Evolutionary conservation across 2,888 invertebrate species (phyloP).

Genomic region (Vannuccia rotundouncinata): DNA sequence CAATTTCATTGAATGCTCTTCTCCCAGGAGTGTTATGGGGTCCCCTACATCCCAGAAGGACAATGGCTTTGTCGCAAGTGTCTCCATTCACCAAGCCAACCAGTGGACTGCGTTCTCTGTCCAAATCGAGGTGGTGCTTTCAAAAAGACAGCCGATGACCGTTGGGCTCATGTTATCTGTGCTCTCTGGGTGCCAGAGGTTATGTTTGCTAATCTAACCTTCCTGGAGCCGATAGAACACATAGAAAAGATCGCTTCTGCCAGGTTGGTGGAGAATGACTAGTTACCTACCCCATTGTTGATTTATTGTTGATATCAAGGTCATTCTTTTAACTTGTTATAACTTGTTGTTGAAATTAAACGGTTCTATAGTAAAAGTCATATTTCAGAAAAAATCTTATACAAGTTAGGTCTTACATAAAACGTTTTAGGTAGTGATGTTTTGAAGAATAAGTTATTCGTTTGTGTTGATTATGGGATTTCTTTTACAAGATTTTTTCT

Average conservation of each 20-base stretch:
- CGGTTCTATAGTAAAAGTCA: no score
- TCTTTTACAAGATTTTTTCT: no score
- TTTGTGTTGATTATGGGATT: no score
- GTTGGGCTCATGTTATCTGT: slow-evolving; percentile 98
- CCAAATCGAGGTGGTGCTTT: slow-evolving; percentile 96
- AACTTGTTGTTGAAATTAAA: no score
- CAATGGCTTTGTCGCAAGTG: slow-evolving; percentile 95
- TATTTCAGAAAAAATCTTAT: no score
- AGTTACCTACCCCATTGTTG: background rate
- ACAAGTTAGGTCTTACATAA: no score
- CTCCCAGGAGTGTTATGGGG: slow-evolving; percentile 80
- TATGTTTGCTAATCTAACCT: slow-evolving; percentile 61
- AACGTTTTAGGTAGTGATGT: no score
- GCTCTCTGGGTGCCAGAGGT: slow-evolving; percentile 98
- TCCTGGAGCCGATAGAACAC: slow-evolving; percentile 93
- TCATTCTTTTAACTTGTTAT: no score
- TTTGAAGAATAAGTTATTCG: no score
- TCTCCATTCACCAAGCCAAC: slow-evolving; percentile 85
- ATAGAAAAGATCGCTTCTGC: slow-evolving; percentile 90
- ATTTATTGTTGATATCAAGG: no score
- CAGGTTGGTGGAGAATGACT: slow-evolving; percentile 56
- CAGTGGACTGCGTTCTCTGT: slow-evolving; percentile 93
- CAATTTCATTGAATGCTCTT: no score
- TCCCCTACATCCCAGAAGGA: slow-evolving; percentile 91
- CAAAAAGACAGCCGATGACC: slow-evolving; percentile 86